A percentile compares a stretch with the other conserved stretches of the same genome.
phyloP scores from a whole-genome alignment of 2,113 vertebrate genomes.

The Micronycteris hirsuta region DNA sequence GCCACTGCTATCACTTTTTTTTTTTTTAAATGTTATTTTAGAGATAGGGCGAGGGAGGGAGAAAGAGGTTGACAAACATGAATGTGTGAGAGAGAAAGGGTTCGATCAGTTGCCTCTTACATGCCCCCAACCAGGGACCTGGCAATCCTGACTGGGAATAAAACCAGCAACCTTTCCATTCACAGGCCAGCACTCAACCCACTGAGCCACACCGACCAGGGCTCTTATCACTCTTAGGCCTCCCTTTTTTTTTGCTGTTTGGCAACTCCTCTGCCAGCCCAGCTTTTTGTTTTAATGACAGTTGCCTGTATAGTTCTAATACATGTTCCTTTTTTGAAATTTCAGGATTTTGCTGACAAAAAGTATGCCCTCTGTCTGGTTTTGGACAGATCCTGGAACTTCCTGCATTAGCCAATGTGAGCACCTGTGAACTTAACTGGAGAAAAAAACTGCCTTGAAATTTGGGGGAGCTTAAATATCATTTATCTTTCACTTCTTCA shows the following conservation, averaged over 20 bases:
- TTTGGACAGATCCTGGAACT: not conserved
- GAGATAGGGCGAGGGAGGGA: too few species aligned
- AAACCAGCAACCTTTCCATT: too few species aligned
- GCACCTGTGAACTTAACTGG: not conserved
- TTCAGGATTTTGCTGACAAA: conserved; percentile 18
- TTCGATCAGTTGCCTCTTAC: too few species aligned
- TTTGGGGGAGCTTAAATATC: not conserved
- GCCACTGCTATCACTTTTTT: too few species aligned
- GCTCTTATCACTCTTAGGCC: not conserved
- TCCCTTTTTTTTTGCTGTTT: not conserved
- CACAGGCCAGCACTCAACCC: too few species aligned
- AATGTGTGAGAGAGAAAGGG: too few species aligned
- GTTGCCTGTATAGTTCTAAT: not conserved
- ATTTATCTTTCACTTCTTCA: not conserved
- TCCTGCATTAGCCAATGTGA: not conserved
- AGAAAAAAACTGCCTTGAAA: not conserved
- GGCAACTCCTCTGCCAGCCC: fast-evolving
- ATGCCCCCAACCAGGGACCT: too few species aligned
- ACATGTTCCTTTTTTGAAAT: not conserved
- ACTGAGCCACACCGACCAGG: too few species aligned
- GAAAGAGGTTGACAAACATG: too few species aligned
- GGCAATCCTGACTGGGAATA: too few species aligned
- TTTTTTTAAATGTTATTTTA: too few species aligned
- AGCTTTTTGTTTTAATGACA: not conserved
- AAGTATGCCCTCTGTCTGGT: not conserved